These are phyloP conservation scores for Heliangelus exortis DNA, from an alignment of 2,797 vertebrate species.

Conservation along the genomic window DNA sequence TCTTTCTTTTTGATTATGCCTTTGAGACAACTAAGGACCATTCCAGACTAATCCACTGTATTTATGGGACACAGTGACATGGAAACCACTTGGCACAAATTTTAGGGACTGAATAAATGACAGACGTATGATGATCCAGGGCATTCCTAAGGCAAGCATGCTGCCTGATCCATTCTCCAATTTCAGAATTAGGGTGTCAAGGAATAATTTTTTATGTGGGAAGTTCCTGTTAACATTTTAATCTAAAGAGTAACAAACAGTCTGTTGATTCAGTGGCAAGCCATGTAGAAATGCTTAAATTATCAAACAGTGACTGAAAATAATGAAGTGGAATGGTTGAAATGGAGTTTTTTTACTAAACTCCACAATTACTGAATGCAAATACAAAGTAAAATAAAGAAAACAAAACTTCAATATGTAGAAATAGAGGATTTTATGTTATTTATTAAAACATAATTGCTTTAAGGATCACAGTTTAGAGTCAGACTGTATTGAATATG, in stretches of 20 bases:
- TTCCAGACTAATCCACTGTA: neutral
- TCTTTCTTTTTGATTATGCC: neutral
- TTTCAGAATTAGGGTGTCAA: neutral
- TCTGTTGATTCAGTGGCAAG: neutral
- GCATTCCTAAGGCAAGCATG: neutral
- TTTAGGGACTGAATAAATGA: neutral
- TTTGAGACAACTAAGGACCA: neutral
- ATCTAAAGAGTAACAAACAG: neutral
- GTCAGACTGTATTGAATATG: neutral
- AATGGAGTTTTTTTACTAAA: neutral
- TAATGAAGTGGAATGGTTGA: neutral
- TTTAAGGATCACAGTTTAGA: constrained; percentile 42
- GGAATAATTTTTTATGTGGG: neutral
- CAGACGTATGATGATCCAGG: neutral
- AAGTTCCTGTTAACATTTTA: constrained; percentile 8
- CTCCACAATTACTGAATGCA: neutral
- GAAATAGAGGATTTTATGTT: constrained; percentile 30
- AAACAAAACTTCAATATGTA: constrained; percentile 5
- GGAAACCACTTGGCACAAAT: neutral
- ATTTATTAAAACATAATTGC: constrained; percentile 58
- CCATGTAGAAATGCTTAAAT: neutral
- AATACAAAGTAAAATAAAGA: constrained; percentile 13
- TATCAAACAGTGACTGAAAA: constrained; percentile 5
- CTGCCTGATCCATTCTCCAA: neutral
- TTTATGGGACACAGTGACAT: neutral